Base-by-base conservation (phyloP, 1,140 invertebrate species). In the Macrobrachium rosenbergii region DNA sequence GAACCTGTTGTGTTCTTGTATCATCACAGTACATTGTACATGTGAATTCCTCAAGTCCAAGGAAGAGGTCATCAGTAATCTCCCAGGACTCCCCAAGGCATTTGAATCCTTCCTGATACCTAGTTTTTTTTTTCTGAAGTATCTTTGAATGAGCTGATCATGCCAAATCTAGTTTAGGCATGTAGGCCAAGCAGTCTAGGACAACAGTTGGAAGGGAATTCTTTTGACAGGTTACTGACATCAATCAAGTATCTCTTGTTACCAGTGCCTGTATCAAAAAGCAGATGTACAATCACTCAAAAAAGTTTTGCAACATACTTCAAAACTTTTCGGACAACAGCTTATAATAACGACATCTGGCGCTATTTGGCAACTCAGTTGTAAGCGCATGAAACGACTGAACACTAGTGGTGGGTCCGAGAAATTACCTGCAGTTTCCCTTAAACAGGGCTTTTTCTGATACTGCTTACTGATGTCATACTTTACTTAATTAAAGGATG, bases 11-110 rank as follows among this genome's bases (percentile, higher is more conserved):
- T 1, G 28, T 37, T 37, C 11, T 81, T 63, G 59, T 63, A 28
- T 19, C 62, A 2, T 58, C 5, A 23, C 21, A 64, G 59, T 64
- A 63, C 5, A 81, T 28, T 81, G n/a, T 16, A 37, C 79, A 43
- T 81, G 62, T 64, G 62, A 81, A 81, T 81, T 81, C 59, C 5
- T 81, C 79, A 60, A 64, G 62, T 2, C 14, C 5, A 10, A 63
- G 58, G 58, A 81, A 64, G 5, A 64, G 58, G 79, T 60, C 79
- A 81, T 81, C 79, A 81, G 79, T 64, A 81, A 81, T 64, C 58
- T 81, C 76, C 76, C 76, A 78, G 23, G 17, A 78, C 6, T 78
- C 10, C 3, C 76, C n/a, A n/a, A n/a, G 76, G 8, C 23, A 52
- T 59, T 78, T 59, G 52, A 78, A 78, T 14, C 5, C 37, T 21